A percentile compares a stretch with the other conserved stretches of the same genome.
Evolutionary conservation across 2,797 vertebrate species (phyloP).

Genomic region (Triplophysa bombifrons): DNA sequence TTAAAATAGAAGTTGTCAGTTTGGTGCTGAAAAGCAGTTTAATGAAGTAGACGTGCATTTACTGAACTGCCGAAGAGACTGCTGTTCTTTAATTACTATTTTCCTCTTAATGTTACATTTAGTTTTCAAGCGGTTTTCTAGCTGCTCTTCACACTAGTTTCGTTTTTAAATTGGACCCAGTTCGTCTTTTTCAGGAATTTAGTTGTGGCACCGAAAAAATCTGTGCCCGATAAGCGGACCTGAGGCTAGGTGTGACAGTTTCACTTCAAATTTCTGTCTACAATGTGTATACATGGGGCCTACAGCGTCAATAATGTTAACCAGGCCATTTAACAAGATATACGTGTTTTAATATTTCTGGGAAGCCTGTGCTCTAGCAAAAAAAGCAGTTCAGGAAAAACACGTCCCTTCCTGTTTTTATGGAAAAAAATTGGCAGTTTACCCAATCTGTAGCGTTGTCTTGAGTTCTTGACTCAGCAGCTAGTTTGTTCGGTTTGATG

Average conservation of each 20-base stretch:
- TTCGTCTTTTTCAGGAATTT: not conserved
- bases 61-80: not conserved
- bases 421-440: constrained; percentile 58
- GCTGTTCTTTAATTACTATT: not conserved
- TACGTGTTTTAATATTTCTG: not conserved
- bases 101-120: not conserved
- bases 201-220: not conserved
- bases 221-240: not conserved
- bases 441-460: not conserved
- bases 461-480: constrained; percentile 29
- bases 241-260: constrained; percentile 28
- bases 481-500: not conserved
- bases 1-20: not conserved
- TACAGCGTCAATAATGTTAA: not conserved
- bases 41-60: no score
- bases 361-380: not conserved
- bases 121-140: not conserved
- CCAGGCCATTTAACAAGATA: not conserved
- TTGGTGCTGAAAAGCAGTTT: not conserved
- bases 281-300: not conserved
- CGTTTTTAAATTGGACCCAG: not conserved
- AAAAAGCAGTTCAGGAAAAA: constrained; percentile 20
- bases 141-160: not conserved
- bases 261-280: constrained; percentile 14
- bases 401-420: constrained; percentile 67